A percentile compares a stretch with the other conserved stretches of the same genome.
phyloP scores from a whole-genome alignment of 37 sponge, comb jelly and placozoan species.

The Dysidea cf. avara region DNA sequence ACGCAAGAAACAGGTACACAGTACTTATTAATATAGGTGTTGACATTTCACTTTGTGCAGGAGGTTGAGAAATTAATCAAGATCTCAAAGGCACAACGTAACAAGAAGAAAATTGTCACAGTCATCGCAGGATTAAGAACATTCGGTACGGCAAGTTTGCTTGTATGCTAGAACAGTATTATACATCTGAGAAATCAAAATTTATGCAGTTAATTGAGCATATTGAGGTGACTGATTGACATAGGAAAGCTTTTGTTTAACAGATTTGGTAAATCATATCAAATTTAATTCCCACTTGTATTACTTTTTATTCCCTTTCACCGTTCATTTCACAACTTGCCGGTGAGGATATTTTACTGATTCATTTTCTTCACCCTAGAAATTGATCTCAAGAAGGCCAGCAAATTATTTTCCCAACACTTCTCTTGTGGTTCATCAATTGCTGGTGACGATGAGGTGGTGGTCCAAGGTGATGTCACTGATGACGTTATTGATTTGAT shows the following conservation, averaged over 20 bases:
- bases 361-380: slow-evolving; percentile 24
- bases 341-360: not conserved
- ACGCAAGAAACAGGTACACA: slow-evolving; percentile 67
- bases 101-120: slow-evolving; percentile 93
- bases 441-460: slow-evolving; percentile 96
- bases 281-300: no score
- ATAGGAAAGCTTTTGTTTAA: no score
- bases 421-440: slow-evolving; percentile 98
- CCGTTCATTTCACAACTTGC: no score
- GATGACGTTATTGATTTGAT: slow-evolving; percentile 81
- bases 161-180: no score
- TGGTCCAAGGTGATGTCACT: slow-evolving; percentile 89
- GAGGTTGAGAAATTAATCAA: slow-evolving; percentile 48
- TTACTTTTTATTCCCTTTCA: no score
- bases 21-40: not conserved
- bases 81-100: slow-evolving; percentile 49
- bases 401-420: slow-evolving; percentile 83
- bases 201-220: no score
- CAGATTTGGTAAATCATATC: no score
- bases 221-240: no score
- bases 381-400: slow-evolving; percentile 91
- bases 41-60: not conserved
- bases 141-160: slow-evolving; percentile 59
- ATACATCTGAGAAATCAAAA: no score
- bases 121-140: slow-evolving; percentile 88